A percentile compares a stretch with the other conserved stretches of the same genome.
These are phyloP conservation scores for Poliocrania exsul DNA, from an alignment of 2,797 vertebrate species.

Conservation along the genomic window DNA sequence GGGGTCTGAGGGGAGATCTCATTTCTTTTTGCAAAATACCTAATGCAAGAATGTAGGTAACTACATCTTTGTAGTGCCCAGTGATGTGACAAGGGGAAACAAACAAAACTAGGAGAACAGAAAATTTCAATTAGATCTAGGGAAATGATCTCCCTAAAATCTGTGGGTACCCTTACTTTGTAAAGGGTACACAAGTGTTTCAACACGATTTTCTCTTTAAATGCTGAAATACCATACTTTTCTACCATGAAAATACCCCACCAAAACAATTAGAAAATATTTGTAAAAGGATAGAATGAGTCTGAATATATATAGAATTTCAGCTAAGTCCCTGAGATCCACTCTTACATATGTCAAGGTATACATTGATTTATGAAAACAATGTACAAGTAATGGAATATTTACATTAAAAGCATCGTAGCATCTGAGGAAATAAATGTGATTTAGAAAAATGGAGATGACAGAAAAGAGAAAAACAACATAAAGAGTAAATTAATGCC, in stretches of 20 bases:
- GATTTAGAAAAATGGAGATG: neutral
- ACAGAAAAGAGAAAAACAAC: neutral
- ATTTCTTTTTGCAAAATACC: neutral
- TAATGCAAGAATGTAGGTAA: neutral
- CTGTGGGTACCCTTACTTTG: neutral
- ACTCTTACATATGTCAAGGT: neutral
- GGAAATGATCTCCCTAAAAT: neutral
- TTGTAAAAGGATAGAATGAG: neutral
- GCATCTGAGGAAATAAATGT: neutral
- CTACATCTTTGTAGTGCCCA: neutral
- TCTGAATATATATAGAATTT: neutral
- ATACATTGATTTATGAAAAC: neutral
- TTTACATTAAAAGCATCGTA: neutral
- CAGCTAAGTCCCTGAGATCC: neutral
- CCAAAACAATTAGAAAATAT: neutral
- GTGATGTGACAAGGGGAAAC: neutral
- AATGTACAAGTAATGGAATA: neutral
- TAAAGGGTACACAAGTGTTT: neutral
- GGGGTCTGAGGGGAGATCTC: neutral
- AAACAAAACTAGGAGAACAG: neutral
- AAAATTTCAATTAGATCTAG: neutral
- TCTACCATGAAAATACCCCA: fast-evolving
- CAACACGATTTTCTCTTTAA: neutral
- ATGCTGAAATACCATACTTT: neutral
- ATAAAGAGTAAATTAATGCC: neutral